Evolutionary conservation across 2,113 vertebrate species (phyloP).

Genomic region (Elephas maximus): DNA sequence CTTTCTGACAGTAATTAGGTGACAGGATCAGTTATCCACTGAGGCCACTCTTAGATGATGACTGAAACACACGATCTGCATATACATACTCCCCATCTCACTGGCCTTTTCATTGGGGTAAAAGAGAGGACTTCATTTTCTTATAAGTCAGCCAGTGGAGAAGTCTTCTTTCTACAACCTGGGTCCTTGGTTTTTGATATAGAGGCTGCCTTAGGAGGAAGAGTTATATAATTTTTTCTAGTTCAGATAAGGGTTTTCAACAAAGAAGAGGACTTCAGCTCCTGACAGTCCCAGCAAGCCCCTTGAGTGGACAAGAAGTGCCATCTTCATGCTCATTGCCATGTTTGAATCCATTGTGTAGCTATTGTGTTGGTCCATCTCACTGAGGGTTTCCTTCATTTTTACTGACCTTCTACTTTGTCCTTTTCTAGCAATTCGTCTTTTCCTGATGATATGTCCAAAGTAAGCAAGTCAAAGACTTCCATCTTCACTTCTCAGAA

Average conservation of each 20-base stretch:
- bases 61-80: neutral
- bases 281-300: neutral
- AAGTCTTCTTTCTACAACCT: neutral
- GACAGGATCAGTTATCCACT: slow-evolving; percentile 45
- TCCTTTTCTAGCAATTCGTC: too few relatives aligned
- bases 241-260: neutral
- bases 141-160: neutral
- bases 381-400: too few relatives aligned
- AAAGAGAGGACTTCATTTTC: neutral
- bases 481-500: too few relatives aligned
- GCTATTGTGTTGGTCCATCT: too few relatives aligned
- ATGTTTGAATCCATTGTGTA: too few relatives aligned
- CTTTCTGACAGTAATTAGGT: slow-evolving; percentile 59
- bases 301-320: neutral
- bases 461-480: too few relatives aligned
- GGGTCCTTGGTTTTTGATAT: neutral
- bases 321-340: too few relatives aligned
- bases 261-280: neutral
- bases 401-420: too few relatives aligned
- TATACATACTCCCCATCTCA: neutral
- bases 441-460: too few relatives aligned
- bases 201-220: neutral
- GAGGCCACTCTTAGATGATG: slow-evolving; percentile 49
- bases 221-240: neutral
- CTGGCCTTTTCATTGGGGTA: neutral